phyloP scores from a whole-genome alignment of 2,888 invertebrate species.

The Psylliodes chrysocephalus region DNA sequence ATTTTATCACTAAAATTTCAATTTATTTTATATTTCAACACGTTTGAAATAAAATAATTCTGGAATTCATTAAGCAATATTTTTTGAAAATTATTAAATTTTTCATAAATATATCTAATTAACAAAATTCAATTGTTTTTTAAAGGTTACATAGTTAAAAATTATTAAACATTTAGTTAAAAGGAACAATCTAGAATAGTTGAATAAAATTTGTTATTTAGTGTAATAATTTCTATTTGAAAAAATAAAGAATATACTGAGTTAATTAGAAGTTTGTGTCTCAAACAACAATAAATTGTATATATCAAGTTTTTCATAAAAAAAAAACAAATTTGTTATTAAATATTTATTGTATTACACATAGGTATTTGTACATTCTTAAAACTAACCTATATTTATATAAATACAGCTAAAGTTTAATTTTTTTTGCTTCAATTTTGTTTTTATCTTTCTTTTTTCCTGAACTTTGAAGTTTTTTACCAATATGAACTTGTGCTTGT shows the following conservation, averaged over 20 bases:
- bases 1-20: too few relatives aligned
- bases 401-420: slow-evolving; percentile 26
- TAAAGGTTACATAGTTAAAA: background rate
- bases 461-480: slow-evolving; percentile 61
- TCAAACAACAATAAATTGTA: too few relatives aligned
- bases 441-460: slow-evolving; percentile 36
- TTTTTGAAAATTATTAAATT: too few relatives aligned
- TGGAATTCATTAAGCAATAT: too few relatives aligned
- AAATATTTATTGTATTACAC: too few relatives aligned
- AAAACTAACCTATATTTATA: slow-evolving; percentile 1
- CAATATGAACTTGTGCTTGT: slow-evolving; percentile 70
- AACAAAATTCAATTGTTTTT: background rate
- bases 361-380: background rate
- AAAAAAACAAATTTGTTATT: too few relatives aligned
- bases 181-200: slow-evolving; percentile 1
- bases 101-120: too few relatives aligned
- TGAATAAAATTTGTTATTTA: background rate
- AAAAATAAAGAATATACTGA: background rate
- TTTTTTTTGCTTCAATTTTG: slow-evolving; percentile 27
- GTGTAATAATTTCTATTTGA: background rate
- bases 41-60: too few relatives aligned
- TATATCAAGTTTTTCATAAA: too few relatives aligned
- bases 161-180: background rate
- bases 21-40: too few relatives aligned
- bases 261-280: too few relatives aligned